Base-by-base conservation (phyloP, 1,140 invertebrate genomes). In the Potamilus streckersoni region DNA sequence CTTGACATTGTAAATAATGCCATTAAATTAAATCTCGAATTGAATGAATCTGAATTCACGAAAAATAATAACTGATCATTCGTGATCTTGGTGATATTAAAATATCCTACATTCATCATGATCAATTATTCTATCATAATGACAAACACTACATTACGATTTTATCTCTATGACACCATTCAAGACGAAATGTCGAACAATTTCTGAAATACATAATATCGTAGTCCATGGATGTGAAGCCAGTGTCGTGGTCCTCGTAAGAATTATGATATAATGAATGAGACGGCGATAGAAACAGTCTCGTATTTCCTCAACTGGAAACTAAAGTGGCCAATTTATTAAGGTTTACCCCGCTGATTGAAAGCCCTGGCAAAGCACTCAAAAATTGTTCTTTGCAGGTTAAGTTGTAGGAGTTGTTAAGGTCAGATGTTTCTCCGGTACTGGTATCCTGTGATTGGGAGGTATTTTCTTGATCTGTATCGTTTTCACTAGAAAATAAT, bases 401-500 rank as follows among this genome's bases (percentile, higher is more conserved):
- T 61, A 75, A 49, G 38, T 49, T 68, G 23, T 74, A 72, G 58
- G 64, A 73, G 73, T 73, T 80, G 76, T 74, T n/a, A 14, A 62
- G 20, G 63, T 71, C 69, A 56, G 59, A 65, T 61, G 49, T 71
- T 59, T 49, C 27, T 67, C 49, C 58, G 62, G 31, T n/a, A 68
- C 55, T 64, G 69, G 6, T 66, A 66, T 65, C 57, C 55, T 38
- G 27, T 59, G 60, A 66, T 56, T 55, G 62, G 65, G 62, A 31
- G 55, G 61, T 49, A 8, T 49, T 49, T 27, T 78, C 56, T 59
- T 62, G 20, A 62, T 19, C 63, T 8, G 67, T 57, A 67, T 66
- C 69, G 56, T 68, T 76, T 15, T 38, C 61, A 19, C 76, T 72
- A 61, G 79, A 71, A 59, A 92, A 93, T 0, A 93, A 83, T 5